Evolutionary conservation across 53 echinoderm and acorn worm species (phyloP), one percentile per base, ranked within the genome.

Genomic region (Arbacia lixula): DNA sequence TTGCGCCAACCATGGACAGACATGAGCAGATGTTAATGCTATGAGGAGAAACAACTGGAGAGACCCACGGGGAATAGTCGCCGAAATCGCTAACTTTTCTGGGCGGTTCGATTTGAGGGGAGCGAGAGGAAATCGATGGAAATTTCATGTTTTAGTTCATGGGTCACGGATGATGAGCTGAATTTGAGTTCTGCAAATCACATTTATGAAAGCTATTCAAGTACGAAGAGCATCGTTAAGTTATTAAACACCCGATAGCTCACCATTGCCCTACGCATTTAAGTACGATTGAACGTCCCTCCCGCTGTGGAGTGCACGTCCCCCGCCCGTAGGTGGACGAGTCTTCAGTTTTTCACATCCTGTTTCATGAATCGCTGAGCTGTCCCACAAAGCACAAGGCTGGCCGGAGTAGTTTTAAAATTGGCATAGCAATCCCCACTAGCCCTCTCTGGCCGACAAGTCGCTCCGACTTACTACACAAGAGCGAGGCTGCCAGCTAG

Each of bases 351-450:
- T 32, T 32, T 64, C 64, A 81, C 82, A 81, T 81, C 82, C 82
- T 81, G 82, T 81, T 81, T 81, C 49, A 81, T 81, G 82, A 81
- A 81, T 81, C 82, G 82, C 82, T 81, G 82, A 81, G 82, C 82
- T 81, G 82, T 81, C 64, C 30, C 64, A 63, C 82, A 32, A 41
- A 43, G 62, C 35, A 58, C 82, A 63, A 81, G 64, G 82, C 29
- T 81, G 62, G 53, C 11, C n/a, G 40, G 56, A 58, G 60, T 58
- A 25, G 60, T 12, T 12, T 39, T 57, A 77, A 77, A 77, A 58
- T 58, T 57, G 6, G 78, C 43, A 69, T 53, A 53, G 35, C 74
- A 31, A 74, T 53, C 56, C 55, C 33, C 37, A 40, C 40, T 19
- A 57, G 37, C 39, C 43, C 69, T 60, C 78, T 77, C 60, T 27